A percentile compares a stretch with the other conserved stretches of the same genome.
Conservation (phyloP, 2,797 vertebrate species). For the Pitangus sulphuratus region DNA sequence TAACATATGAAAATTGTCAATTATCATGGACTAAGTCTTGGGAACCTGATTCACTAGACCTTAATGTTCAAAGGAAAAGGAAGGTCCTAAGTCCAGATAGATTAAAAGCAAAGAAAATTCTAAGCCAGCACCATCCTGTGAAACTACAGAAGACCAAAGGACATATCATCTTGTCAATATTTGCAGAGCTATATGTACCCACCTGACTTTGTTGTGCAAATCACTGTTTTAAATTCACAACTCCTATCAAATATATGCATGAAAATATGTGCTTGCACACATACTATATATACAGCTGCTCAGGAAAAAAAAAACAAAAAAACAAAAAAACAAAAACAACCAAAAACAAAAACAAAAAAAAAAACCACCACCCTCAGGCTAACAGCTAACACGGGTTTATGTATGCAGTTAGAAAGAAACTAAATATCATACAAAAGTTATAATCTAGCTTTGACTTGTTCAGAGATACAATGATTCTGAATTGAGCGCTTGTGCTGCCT, state of each 20-base stretch:
- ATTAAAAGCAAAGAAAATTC: background rate
- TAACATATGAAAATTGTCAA: background rate
- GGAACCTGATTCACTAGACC: background rate
- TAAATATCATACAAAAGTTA: background rate
- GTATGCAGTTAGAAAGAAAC: background rate
- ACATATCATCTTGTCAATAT: background rate
- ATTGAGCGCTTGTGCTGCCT: background rate
- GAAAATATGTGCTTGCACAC: background rate
- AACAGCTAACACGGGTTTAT: background rate
- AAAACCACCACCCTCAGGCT: background rate
- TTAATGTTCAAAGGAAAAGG: background rate
- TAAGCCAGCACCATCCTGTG: background rate
- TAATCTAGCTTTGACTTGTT: background rate
- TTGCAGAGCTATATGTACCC: background rate
- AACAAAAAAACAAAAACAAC: no score
- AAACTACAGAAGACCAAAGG: background rate
- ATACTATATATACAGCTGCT: background rate
- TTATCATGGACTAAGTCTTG: background rate
- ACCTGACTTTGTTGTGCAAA: background rate
- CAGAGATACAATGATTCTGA: background rate
- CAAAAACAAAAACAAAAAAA: rapidly evolving
- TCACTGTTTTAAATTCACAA: background rate
- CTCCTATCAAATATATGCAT: background rate
- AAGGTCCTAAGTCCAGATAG: background rate
- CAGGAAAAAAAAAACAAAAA: rapidly evolving